phyloP scores from a whole-genome alignment of 2,113 vertebrate genomes.

The Brachyhypopomus occidentalis region DNA sequence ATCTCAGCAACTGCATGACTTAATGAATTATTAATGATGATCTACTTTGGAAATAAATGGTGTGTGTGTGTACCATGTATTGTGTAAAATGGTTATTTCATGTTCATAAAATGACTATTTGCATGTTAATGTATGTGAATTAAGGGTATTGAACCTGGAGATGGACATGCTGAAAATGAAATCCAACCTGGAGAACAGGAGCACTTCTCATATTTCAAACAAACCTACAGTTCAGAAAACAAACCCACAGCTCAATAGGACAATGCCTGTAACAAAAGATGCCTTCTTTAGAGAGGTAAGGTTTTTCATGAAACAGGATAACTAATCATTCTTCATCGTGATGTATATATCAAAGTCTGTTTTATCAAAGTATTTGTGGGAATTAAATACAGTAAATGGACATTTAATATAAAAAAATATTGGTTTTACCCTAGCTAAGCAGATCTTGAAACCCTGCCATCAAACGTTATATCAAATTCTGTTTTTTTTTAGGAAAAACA shows the following conservation, averaged over 20 bases:
- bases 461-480: too few relatives aligned
- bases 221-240: background rate
- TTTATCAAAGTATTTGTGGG: background rate
- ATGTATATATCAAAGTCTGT: background rate
- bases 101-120: too few relatives aligned
- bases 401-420: too few relatives aligned
- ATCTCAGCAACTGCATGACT: too few relatives aligned
- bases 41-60: too few relatives aligned
- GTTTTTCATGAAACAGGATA: background rate
- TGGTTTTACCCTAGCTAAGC: too few relatives aligned
- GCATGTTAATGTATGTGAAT: background rate
- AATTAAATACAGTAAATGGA: too few relatives aligned
- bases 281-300: slow-evolving; percentile 58
- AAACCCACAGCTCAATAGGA: slow-evolving; percentile 16
- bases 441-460: too few relatives aligned
- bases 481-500: too few relatives aligned
- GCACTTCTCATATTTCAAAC: slow-evolving; percentile 1
- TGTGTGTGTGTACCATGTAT: background rate
- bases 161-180: slow-evolving; percentile 69
- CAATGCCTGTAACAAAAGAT: slow-evolving; percentile 52
- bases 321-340: background rate
- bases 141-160: slow-evolving; percentile 73
- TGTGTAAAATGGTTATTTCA: slow-evolving; percentile 30
- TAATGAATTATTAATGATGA: too few relatives aligned
- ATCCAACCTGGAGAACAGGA: slow-evolving; percentile 56